These are phyloP conservation scores for Emys orbicularis DNA, from an alignment of 2,797 vertebrate species.

Conservation along the genomic window DNA sequence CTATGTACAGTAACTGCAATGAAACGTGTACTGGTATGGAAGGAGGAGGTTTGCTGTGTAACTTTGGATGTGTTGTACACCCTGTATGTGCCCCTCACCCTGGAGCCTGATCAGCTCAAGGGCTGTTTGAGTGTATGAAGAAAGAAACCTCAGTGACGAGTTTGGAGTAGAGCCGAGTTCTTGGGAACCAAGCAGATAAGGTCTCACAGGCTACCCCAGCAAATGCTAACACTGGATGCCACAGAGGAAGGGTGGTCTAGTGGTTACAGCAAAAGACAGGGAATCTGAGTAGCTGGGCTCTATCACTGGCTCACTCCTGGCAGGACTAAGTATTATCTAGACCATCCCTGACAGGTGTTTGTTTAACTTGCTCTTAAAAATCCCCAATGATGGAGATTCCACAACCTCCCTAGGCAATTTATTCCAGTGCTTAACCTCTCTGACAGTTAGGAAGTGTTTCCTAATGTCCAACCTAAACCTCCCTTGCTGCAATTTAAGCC, in stretches of 20 bases:
- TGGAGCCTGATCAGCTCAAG: not conserved
- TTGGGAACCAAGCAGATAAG: not conserved
- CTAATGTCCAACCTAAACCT: too few relatives aligned
- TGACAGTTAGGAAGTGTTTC: too few relatives aligned
- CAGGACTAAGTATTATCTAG: too few relatives aligned
- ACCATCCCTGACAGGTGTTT: too few relatives aligned
- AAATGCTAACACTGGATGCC: not conserved
- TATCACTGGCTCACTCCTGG: not conserved
- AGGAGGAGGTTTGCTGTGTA: not conserved
- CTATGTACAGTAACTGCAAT: not conserved
- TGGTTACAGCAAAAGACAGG: not conserved
- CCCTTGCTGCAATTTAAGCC: too few relatives aligned
- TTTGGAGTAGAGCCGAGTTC: not conserved
- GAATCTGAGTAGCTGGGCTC: fast-evolving
- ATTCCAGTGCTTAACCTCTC: too few relatives aligned
- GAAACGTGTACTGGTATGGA: not conserved
- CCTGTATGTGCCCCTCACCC: not conserved
- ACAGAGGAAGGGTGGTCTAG: not conserved
- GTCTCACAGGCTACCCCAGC: not conserved
- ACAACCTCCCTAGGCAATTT: too few relatives aligned
- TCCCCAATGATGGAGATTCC: too few relatives aligned
- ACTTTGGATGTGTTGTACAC: not conserved
- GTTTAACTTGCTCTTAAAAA: too few relatives aligned
- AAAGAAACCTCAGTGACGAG: not conserved
- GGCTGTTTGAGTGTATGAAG: not conserved